phyloP scores from a whole-genome alignment of 2,113 vertebrate species.

The Coptodon bakossiorum region DNA sequence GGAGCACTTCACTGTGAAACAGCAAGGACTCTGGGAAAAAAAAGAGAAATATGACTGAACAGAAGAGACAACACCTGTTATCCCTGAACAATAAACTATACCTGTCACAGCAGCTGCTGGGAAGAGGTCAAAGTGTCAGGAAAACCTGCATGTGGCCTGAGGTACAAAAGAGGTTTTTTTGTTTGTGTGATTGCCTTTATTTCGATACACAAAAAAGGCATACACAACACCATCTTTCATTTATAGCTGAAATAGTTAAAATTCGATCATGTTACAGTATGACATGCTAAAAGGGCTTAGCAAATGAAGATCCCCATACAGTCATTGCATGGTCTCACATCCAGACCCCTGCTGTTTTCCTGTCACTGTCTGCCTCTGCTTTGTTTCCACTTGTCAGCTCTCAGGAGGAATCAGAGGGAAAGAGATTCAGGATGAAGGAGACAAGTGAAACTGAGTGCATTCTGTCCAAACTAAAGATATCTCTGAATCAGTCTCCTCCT shows the following conservation, averaged over 20 bases:
- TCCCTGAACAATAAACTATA: neutral
- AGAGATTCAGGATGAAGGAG: slow-evolving; percentile 25
- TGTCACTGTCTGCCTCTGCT: slow-evolving; percentile 30
- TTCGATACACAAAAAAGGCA: neutral
- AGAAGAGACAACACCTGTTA: neutral
- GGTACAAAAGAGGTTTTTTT: neutral
- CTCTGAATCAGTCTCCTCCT: slow-evolving; percentile 16
- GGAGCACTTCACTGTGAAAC: neutral
- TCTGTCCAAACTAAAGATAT: slow-evolving; percentile 48
- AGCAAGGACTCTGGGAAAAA: rapidly evolving
- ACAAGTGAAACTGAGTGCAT: slow-evolving; percentile 35
- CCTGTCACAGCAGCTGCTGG: neutral
- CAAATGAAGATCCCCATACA: neutral
- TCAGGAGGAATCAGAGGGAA: slow-evolving; percentile 26
- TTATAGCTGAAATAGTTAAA: neutral
- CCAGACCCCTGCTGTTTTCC: neutral
- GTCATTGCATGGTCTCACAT: neutral
- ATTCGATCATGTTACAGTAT: neutral
- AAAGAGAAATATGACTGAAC: neutral
- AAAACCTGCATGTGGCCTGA: neutral
- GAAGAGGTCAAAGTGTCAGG: neutral
- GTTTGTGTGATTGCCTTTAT: neutral
- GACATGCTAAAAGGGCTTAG: neutral
- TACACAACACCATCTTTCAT: rapidly evolving
- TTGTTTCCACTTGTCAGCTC: slow-evolving; percentile 48